These are phyloP conservation scores for Onychomys leucogaster DNA, from an alignment of 2,797 vertebrate genomes.

Conservation along the genomic window DNA sequence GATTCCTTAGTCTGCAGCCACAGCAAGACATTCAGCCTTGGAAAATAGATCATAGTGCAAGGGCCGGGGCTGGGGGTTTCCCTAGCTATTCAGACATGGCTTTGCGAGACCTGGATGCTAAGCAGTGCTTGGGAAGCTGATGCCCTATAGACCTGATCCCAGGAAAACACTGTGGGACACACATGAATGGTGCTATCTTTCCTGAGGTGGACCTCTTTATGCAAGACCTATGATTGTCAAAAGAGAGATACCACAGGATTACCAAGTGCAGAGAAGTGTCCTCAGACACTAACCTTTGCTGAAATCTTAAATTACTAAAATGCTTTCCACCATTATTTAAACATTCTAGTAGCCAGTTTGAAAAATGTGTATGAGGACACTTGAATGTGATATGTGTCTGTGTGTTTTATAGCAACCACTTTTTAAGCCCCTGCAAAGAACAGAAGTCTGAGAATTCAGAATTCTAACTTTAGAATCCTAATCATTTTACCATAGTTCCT, in stretches of 20 bases:
- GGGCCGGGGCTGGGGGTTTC: no score
- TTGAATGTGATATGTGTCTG: background rate
- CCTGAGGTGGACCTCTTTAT: background rate
- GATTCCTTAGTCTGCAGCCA: background rate
- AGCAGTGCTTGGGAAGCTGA: background rate
- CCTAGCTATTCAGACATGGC: background rate
- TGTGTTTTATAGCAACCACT: background rate
- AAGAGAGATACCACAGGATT: background rate
- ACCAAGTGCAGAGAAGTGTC: background rate
- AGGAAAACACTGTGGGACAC: background rate
- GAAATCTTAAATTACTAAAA: background rate
- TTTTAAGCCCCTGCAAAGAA: background rate
- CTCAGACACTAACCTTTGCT: background rate
- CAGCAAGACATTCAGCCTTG: background rate
- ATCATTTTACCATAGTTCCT: background rate
- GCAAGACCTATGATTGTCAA: background rate
- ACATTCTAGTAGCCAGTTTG: background rate
- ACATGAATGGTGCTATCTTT: no score
- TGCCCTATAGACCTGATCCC: fast-evolving
- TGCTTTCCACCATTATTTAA: background rate
- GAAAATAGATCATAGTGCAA: background rate
- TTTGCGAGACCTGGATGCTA: background rate
- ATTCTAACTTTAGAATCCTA: background rate
- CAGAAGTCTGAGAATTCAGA: background rate
- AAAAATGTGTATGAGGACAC: background rate